A percentile compares a stretch with the other conserved stretches of the same genome.
phyloP scores from a whole-genome alignment of 2,113 vertebrate genomes.

The Alaudala cheleensis region DNA sequence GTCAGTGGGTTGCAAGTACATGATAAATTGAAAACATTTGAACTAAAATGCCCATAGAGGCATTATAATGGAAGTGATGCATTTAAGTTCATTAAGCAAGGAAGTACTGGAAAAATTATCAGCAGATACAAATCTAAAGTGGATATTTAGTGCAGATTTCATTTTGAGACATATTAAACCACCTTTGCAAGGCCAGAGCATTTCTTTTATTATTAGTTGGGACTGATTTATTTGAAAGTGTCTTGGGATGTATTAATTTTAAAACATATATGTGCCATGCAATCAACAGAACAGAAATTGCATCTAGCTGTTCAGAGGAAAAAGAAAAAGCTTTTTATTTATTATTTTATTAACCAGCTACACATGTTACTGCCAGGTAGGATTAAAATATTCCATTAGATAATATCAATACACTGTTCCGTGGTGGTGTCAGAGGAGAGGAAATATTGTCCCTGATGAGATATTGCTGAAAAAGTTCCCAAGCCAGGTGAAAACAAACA shows the following conservation, averaged over 20 bases:
- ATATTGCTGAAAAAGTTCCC: background rate
- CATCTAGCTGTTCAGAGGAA: background rate
- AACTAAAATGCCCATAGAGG: background rate
- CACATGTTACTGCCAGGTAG: background rate
- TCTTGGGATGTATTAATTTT: background rate
- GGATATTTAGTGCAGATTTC: background rate
- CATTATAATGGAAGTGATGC: background rate
- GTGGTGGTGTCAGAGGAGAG: fast-evolving
- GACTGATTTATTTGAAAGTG: background rate
- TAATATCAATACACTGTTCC: background rate
- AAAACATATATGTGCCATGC: background rate
- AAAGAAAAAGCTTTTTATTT: background rate
- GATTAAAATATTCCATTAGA: background rate
- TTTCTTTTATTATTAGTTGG: background rate
- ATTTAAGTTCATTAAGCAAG: background rate
- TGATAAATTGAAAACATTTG: background rate
- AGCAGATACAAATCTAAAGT: background rate
- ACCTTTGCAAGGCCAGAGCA: background rate
- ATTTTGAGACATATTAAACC: background rate
- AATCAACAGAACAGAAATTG: background rate
- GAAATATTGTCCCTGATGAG: background rate
- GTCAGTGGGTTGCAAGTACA: background rate
- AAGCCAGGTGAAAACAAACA: background rate
- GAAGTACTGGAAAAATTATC: background rate
- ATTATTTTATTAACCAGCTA: background rate